Evolutionary conservation across 2,888 invertebrate genomes (phyloP).

Genomic region (Altica lythri): DNA sequence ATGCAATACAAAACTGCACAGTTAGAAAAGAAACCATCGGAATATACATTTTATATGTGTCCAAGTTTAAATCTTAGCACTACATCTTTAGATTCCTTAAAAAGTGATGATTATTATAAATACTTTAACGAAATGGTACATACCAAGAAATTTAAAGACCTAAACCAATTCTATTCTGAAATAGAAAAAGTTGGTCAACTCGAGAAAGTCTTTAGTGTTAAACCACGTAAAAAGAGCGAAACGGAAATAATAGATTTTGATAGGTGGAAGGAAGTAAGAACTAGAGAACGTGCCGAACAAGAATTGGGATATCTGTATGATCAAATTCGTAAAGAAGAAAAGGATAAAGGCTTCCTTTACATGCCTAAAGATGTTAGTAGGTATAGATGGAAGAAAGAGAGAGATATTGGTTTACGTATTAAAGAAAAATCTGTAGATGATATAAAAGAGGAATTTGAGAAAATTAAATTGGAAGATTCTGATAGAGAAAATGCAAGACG

Average conservation of each 20-base stretch:
- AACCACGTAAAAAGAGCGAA: constrained; percentile 73
- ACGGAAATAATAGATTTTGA: constrained; percentile 87
- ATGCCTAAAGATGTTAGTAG: constrained; percentile 75
- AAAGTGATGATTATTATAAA: constrained; percentile 69
- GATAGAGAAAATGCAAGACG: constrained; percentile 58
- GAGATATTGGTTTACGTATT: constrained; percentile 75
- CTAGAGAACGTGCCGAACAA: constrained; percentile 79
- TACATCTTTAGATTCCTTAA: constrained; percentile 57
- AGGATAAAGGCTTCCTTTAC: constrained; percentile 82
- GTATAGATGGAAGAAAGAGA: constrained; percentile 75
- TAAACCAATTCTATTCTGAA: constrained; percentile 83
- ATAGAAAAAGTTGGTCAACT: constrained; percentile 83
- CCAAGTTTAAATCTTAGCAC: constrained; percentile 56
- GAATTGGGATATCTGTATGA: constrained; percentile 78
- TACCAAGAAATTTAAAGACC: constrained; percentile 78
- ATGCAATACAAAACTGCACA: constrained; percentile 41
- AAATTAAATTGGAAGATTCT: constrained; percentile 61
- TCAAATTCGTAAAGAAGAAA: constrained; percentile 78
- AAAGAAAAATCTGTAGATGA: constrained; percentile 90
- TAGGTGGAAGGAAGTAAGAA: constrained; percentile 80
- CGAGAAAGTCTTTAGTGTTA: constrained; percentile 76
- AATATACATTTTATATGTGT: constrained; percentile 39
- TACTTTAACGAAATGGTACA: constrained; percentile 70
- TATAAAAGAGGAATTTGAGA: constrained; percentile 76
- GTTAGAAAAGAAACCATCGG: constrained; percentile 28